These are phyloP conservation scores for Alcedo atthis DNA, from an alignment of 2,797 vertebrate species.

Conservation along the genomic window DNA sequence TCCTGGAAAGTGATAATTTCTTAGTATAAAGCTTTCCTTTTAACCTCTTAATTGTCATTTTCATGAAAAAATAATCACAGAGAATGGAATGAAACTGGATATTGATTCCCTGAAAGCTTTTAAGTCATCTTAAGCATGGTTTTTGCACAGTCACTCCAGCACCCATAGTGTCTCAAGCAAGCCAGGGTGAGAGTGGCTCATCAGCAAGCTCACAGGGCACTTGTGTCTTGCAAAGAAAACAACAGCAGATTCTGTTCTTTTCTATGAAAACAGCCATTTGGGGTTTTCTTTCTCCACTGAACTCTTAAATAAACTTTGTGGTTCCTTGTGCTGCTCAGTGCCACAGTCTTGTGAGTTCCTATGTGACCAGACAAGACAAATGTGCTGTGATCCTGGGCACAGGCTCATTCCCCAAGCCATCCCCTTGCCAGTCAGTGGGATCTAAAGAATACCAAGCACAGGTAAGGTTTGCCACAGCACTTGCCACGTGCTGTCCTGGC, in stretches of 20 bases:
- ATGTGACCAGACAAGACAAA: background rate
- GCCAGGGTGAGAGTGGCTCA: background rate
- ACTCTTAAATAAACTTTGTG: background rate
- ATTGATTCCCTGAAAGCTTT: background rate
- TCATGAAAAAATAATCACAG: background rate
- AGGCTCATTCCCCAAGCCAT: background rate
- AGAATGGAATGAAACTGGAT: background rate
- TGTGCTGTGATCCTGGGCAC: background rate
- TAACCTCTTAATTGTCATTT: background rate
- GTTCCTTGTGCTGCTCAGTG: background rate
- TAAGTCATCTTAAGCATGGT: background rate
- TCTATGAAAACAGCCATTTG: background rate
- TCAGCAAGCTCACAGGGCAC: background rate
- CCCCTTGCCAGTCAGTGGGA: background rate
- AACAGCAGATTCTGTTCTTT: background rate
- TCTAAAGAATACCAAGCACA: background rate
- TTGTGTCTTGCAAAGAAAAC: background rate
- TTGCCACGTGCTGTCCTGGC: background rate
- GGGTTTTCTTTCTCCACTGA: background rate
- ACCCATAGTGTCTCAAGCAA: background rate
- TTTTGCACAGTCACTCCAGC: background rate
- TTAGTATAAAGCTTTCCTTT: background rate
- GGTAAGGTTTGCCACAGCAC: background rate
- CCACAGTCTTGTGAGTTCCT: background rate
- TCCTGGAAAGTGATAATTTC: background rate